Evolutionary conservation across 2,113 vertebrate species (phyloP).

Genomic region (Psilopsiagon aymara): DNA sequence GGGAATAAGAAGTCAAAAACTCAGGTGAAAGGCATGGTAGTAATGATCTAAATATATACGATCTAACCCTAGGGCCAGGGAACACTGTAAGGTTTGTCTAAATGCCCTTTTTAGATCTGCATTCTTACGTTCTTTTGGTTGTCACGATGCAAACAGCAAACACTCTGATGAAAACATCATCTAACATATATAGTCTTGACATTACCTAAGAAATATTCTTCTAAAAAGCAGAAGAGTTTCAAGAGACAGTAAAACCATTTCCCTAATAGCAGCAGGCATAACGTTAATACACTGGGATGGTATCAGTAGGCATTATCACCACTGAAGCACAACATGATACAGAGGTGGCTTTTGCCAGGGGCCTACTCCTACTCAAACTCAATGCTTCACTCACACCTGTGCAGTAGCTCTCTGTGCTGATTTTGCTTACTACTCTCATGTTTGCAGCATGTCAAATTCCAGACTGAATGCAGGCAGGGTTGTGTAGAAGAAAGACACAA

Average conservation of each 20-base stretch:
- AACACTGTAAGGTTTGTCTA: neutral
- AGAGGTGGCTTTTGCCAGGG: neutral
- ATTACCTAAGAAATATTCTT: neutral
- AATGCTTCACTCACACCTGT: neutral
- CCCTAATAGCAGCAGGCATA: neutral
- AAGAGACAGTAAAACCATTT: neutral
- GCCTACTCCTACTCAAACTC: neutral
- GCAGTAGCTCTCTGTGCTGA: neutral
- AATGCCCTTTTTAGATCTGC: neutral
- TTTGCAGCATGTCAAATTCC: neutral
- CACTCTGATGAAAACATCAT: neutral
- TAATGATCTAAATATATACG: neutral
- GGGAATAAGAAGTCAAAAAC: neutral
- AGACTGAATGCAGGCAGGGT: neutral
- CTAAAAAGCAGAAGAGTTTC: neutral
- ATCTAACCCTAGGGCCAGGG: neutral
- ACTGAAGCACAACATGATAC: neutral
- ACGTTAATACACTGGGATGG: accelerated
- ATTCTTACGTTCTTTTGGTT: neutral
- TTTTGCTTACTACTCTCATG: neutral
- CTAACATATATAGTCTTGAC: neutral
- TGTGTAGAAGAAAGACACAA: neutral
- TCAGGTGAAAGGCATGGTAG: neutral
- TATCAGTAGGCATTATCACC: neutral
- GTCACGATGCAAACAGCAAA: neutral